These are phyloP conservation scores for Lepetodrilus schrolli DNA, from an alignment of 2,888 invertebrate genomes.

Conservation along the genomic window DNA sequence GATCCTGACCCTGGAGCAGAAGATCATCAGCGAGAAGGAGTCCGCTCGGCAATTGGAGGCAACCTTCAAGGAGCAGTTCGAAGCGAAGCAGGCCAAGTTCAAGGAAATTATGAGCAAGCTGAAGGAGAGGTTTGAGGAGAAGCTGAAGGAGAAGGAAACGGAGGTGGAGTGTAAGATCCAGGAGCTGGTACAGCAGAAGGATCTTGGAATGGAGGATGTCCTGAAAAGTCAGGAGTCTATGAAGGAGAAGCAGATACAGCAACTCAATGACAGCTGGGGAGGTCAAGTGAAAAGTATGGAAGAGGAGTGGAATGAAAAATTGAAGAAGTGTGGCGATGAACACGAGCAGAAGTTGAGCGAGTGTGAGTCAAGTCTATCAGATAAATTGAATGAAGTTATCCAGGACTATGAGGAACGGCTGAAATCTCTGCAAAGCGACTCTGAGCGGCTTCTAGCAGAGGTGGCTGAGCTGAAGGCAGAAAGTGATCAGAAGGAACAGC, in stretches of 20 bases:
- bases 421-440: conserved; percentile 36
- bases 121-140: conserved; percentile 63
- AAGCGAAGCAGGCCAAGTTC: conserved; percentile 61
- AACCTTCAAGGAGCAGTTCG: conserved; percentile 59
- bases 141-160: conserved; percentile 61
- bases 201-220: conserved; percentile 57
- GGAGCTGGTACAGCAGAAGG: conserved; percentile 61
- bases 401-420: conserved; percentile 24
- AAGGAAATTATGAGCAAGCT: conserved; percentile 64
- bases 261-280: conserved; percentile 25
- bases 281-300: neutral
- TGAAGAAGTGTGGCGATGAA: conserved; percentile 29
- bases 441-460: conserved; percentile 33
- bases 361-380: conserved; percentile 8
- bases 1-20: conserved; percentile 39
- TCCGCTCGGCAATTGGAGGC: conserved; percentile 44
- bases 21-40: conserved; percentile 45
- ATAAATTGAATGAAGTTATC: conserved; percentile 25
- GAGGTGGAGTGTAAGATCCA: conserved; percentile 36
- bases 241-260: conserved; percentile 48
- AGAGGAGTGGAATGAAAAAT: neutral
- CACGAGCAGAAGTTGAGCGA: conserved; percentile 24
- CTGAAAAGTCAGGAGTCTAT: conserved; percentile 50
- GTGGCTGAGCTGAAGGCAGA: conserved; percentile 34
- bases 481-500: conserved; percentile 17